Conservation (phyloP, 1,140 invertebrate species). For the Akabosia matsudoensis region DNA sequence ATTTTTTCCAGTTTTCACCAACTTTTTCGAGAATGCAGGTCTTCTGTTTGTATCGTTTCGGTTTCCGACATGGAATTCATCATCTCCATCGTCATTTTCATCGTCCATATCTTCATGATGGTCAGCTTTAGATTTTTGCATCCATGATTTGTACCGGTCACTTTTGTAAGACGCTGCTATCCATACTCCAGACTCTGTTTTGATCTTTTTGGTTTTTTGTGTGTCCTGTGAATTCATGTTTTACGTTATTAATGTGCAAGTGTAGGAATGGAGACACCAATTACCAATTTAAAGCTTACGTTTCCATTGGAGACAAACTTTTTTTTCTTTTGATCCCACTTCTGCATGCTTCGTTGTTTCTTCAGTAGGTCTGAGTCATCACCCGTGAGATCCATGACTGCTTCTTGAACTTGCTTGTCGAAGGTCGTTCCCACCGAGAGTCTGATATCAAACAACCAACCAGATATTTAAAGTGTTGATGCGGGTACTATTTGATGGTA, state of each 20-base stretch:
- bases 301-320: slow-evolving; percentile 76
- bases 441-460: slow-evolving; percentile 55
- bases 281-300: slow-evolving; percentile 55
- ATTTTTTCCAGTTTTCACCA: slow-evolving; percentile 56
- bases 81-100: slow-evolving; percentile 21
- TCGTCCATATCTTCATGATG: slow-evolving; percentile 57
- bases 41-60: slow-evolving; percentile 14
- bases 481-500: no score
- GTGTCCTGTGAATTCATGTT: slow-evolving; percentile 54
- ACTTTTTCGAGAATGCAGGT: slow-evolving; percentile 34
- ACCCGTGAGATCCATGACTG: slow-evolving; percentile 73
- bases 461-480: no score
- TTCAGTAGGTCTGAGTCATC: slow-evolving; percentile 68
- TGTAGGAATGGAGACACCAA: no score
- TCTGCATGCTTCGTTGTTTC: slow-evolving; percentile 60
- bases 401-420: slow-evolving; percentile 65
- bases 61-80: background rate
- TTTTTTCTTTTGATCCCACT: slow-evolving; percentile 89
- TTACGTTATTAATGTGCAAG: no score
- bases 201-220: slow-evolving; percentile 76
- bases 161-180: slow-evolving; percentile 92
- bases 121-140: slow-evolving; percentile 72
- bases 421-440: slow-evolving; percentile 70
- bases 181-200: slow-evolving; percentile 89
- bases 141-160: slow-evolving; percentile 83